Conservation (phyloP, 2,113 vertebrate genomes). For the Nettapus auritus region DNA sequence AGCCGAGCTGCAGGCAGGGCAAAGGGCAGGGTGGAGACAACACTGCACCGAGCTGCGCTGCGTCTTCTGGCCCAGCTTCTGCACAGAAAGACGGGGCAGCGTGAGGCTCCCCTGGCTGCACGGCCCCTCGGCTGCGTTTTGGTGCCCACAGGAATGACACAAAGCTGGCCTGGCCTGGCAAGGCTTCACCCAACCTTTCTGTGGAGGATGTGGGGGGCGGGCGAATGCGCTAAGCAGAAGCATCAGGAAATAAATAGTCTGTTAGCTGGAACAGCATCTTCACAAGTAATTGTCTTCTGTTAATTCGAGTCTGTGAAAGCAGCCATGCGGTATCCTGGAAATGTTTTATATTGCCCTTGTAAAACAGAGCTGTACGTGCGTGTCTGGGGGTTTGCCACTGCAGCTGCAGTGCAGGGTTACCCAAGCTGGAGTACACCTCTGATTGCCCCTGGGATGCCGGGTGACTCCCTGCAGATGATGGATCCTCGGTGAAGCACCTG, state of each 20-base stretch:
- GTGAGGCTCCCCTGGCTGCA: too few species aligned
- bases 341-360: not conserved
- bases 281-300: not conserved
- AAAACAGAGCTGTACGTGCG: not conserved
- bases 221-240: not conserved
- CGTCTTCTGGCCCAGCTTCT: not conserved
- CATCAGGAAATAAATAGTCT: not conserved
- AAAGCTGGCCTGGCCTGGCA: not conserved
- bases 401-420: not conserved
- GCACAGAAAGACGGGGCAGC: not conserved
- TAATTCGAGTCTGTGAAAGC: not conserved
- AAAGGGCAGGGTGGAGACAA: not conserved
- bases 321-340: not conserved
- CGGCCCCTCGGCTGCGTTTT: not conserved
- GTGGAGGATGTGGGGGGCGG: not conserved
- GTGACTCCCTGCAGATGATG: fast-evolving
- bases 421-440: fast-evolving
- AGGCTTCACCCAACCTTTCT: not conserved
- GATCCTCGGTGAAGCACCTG: not conserved
- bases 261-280: not conserved
- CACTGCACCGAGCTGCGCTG: not conserved
- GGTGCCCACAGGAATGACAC: not conserved
- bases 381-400: fast-evolving
- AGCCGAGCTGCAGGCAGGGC: not conserved
- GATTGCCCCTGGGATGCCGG: not conserved